Conservation (phyloP, 2,888 invertebrate genomes). For the Yponomeuta plumbellus region DNA sequence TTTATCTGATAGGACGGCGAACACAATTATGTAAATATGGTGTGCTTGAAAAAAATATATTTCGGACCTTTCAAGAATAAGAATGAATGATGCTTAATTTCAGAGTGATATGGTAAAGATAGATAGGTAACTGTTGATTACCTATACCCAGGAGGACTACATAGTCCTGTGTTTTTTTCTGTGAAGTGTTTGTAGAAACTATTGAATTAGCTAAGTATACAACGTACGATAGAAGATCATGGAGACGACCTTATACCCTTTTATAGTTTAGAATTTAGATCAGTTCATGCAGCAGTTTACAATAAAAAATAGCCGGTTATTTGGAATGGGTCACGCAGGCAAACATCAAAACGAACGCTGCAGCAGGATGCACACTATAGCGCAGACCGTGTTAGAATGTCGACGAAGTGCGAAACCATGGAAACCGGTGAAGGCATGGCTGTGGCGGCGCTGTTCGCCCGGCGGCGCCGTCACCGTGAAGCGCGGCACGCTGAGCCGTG, state of each 20-base stretch:
- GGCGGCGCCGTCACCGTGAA: conserved; percentile 74
- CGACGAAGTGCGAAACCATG: conserved; percentile 82
- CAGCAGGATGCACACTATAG: conserved; percentile 4
- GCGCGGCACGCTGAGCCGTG: conserved; percentile 72
- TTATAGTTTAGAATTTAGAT: not conserved
- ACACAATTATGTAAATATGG: too few species aligned
- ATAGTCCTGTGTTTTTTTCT: too few species aligned
- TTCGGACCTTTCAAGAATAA: too few species aligned
- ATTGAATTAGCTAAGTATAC: too few species aligned
- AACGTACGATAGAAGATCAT: not conserved
- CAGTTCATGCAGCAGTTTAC: not conserved
- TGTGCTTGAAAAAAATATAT: too few species aligned
- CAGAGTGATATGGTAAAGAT: too few species aligned
- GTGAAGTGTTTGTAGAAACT: too few species aligned
- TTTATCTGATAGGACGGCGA: too few species aligned
- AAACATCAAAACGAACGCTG: not conserved
- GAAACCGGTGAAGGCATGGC: conserved; percentile 67
- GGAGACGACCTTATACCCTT: not conserved
- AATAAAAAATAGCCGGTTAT: conserved; percentile 24
- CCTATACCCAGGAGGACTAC: too few species aligned
- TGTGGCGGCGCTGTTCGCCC: conserved; percentile 68
- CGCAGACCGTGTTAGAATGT: conserved; percentile 79
- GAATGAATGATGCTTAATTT: too few species aligned
- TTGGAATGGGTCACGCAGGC: not conserved
- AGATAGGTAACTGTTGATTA: too few species aligned